Evolutionary conservation across 2,797 vertebrate species (phyloP).

Genomic region (Molossus alvarezi): DNA sequence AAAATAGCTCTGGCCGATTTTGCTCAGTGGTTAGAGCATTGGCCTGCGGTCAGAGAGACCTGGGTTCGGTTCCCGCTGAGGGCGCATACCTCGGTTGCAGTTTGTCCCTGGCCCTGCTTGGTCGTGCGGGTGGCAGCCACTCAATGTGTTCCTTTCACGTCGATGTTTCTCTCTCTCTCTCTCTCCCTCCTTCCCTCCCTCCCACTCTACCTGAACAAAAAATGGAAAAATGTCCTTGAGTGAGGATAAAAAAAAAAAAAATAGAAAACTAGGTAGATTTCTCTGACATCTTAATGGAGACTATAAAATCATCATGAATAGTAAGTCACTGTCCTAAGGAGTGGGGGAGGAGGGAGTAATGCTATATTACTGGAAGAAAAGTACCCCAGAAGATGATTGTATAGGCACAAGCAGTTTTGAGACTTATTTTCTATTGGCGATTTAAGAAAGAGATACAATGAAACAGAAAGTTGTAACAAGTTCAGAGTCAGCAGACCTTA

Average conservation of each 20-base stretch:
- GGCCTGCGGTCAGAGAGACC: too few relatives aligned
- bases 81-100: too few relatives aligned
- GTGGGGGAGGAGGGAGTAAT: neutral
- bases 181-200: too few relatives aligned
- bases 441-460: constrained; percentile 17
- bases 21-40: too few relatives aligned
- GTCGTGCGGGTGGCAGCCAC: too few relatives aligned
- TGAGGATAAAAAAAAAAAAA: neutral
- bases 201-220: too few relatives aligned
- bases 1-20: too few relatives aligned
- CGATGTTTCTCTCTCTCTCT: too few relatives aligned
- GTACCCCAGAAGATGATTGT: neutral
- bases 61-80: too few relatives aligned
- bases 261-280: constrained; percentile 63
- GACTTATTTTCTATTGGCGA: neutral
- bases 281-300: constrained; percentile 59
- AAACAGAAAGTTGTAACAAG: neutral
- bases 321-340: constrained; percentile 12
- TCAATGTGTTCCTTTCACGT: too few relatives aligned
- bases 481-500: constrained; percentile 42
- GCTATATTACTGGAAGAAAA: constrained; percentile 22
- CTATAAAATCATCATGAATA: constrained; percentile 25
- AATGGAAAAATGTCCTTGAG: neutral
- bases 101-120: too few relatives aligned
- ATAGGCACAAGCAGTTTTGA: neutral